Conservation (phyloP, 1,140 invertebrate genomes). For the Caenorhabditis tropicalis region DNA sequence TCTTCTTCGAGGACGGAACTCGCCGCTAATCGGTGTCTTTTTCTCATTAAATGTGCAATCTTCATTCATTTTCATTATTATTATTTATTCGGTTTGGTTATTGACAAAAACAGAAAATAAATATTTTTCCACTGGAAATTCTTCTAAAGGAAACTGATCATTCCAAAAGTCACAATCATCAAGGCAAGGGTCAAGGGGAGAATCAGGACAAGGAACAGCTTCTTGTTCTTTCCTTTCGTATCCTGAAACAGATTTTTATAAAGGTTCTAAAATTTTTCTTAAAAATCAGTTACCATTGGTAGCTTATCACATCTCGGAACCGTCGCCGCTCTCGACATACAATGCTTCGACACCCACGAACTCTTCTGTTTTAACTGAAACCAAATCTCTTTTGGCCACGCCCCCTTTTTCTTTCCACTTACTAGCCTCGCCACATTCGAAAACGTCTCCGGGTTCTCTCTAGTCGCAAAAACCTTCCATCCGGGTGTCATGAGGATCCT, state of each 20-base stretch:
- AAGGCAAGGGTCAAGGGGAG: background rate
- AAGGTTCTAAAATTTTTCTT: background rate
- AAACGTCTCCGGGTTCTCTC: background rate
- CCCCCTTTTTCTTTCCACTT: background rate
- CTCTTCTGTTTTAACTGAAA: constrained; percentile 4
- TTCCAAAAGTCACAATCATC: background rate
- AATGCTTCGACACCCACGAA: background rate
- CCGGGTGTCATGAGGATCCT: background rate
- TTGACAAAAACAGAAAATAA: constrained; percentile 5
- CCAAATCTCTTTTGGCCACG: background rate
- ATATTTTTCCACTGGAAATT: background rate
- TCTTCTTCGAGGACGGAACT: constrained; percentile 70
- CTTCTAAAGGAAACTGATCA: constrained; percentile 13
- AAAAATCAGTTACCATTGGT: background rate
- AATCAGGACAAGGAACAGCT: background rate
- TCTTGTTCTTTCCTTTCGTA: background rate
- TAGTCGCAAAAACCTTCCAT: background rate
- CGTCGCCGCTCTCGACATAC: background rate
- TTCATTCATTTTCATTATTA: background rate
- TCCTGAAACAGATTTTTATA: background rate
- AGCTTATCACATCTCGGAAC: constrained; percentile 34
- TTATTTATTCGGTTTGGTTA: constrained; percentile 19
- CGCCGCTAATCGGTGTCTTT: constrained; percentile 50
- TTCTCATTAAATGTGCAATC: constrained; percentile 42
- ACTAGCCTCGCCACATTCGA: constrained; percentile 2